Base-by-base conservation (phyloP, 1,140 invertebrate species). In the Heliconius himera region DNA sequence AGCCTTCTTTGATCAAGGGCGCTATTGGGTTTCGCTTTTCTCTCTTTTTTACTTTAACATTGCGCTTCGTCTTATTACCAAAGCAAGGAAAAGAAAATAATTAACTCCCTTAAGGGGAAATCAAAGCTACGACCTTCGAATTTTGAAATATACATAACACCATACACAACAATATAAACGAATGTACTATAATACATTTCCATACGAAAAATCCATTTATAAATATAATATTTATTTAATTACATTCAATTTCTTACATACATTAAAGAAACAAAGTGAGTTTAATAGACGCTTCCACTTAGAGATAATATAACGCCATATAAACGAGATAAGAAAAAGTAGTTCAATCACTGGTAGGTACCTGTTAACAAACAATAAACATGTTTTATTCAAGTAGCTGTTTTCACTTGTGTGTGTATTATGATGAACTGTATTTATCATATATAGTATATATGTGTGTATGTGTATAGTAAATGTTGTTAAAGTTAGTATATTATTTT, bases 341-440 rank as follows among this genome's bases (percentile, higher is more conserved):
- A 66, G 26, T 66, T 66, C 60, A 66, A 66, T 66, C 60, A 66
- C 60, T 29, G 16, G 60, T 66, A 66, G 16, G 60, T 66, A 66
- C 26, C 60, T 66, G 60, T 29, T 66, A 66, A 66, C 60, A 66
- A 66, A 66, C 60, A 66, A 66, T 66, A 66, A 66, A 66, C 60
- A 66, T 66, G 60, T 66, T 66, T 66, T 66, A 66, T 66, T 66
- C 60, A 66, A 66, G 60, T 66, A 66, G 26, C 60, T 66, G 60
- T 26, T 66, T 66, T 66, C 60, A 66, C 60, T 66, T 66, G n/a
- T 60, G 54, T 29, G 29, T 66, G 60, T 26, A 66, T 22, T 56
- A 8, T 66, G 4, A 66, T n/a, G 22, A 8, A 66, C 11, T 29
- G 60, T 29, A 29, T 66, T 66, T 66, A 22, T 66, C 26, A 66